Base-by-base conservation (phyloP, 35 echinoderm and acorn worm species). In the Lytechinus pictus region DNA sequence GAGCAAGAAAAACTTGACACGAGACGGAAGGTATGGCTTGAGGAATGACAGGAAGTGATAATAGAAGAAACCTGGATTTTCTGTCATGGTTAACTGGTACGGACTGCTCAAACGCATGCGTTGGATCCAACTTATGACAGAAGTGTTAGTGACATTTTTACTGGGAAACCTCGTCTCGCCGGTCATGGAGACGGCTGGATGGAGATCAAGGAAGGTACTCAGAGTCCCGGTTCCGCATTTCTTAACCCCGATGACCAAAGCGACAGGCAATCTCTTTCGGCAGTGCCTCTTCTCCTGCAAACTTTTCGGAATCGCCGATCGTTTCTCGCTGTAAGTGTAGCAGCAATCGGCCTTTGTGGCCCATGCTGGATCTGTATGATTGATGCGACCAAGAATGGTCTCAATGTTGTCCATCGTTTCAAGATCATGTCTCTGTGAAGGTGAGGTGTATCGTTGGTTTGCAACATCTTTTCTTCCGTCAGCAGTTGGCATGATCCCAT, bases 181-280 rank as follows among this genome's bases (percentile, higher is more conserved):
- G 0, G 92, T 11, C 27, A 94, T 71, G 44, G 91, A 51, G 24
- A 96, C 10, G 53, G 86, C 61, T 95, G 96, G 96, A 27, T 96
- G 96, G 27, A 95, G 54, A 53, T 24, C 51, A 21, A 96, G 93
- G 55, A 95, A 96, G 8, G 55, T 21, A 27, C 79, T 89, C 13
- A 96, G 94, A 6, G 94, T 61, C 8, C 79, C 91, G 54, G 96
- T 96, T 7, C 96, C 96, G 52, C 96, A 52, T 91, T 96, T 96
- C 55, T 93, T 95, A 4, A 90, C 93, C 51, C 96, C 96, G 29
- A 95, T 56, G 27, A 95, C 94, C 19, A 96, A 5, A 5, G 86
- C 96, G 27, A 27, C 27, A 19, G 96, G 96, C 5, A 93, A 3
- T 7, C 94, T 54, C 54, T 29, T 58, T 52, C 57, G 54, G 57